Conservation (phyloP, 2,797 vertebrate species). For the Pitangus sulphuratus region DNA sequence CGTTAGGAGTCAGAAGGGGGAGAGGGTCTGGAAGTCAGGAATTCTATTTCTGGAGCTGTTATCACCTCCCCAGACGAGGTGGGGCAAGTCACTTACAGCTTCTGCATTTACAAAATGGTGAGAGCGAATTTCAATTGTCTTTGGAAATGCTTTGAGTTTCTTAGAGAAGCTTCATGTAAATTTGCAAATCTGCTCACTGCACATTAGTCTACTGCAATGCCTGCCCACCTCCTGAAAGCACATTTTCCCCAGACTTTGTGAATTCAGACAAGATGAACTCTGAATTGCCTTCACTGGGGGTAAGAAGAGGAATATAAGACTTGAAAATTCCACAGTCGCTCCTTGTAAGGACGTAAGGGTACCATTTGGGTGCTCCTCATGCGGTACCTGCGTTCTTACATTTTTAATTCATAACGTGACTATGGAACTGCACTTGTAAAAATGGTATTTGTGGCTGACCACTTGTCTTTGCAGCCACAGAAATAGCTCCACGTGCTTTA, state of each 20-base stretch:
- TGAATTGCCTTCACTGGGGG: not conserved
- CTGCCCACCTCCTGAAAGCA: not conserved
- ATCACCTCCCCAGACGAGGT: constrained; percentile 1
- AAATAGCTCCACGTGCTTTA: constrained; percentile 3
- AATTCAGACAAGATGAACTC: not conserved
- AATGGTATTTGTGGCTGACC: not conserved
- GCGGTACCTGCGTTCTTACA: not conserved
- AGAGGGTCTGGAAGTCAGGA: constrained; percentile 23
- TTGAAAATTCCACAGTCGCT: not conserved
- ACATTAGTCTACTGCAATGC: not conserved
- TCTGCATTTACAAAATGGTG: not conserved
- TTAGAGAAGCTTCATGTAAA: not conserved
- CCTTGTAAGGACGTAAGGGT: not conserved
- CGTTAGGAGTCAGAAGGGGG: not conserved
- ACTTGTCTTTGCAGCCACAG: constrained; percentile 8
- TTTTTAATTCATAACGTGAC: not conserved
- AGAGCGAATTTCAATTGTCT: not conserved
- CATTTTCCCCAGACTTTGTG: not conserved
- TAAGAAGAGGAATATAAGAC: not conserved
- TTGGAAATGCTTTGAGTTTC: not conserved
- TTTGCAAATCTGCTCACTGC: not conserved
- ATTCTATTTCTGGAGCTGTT: constrained; percentile 61
- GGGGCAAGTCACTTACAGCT: not conserved
- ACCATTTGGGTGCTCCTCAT: not conserved
- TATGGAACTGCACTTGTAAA: not conserved